Evolutionary conservation across 2,888 invertebrate species (phyloP), one percentile per base, ranked within the genome.

Genomic region (Muscina levida): DNA sequence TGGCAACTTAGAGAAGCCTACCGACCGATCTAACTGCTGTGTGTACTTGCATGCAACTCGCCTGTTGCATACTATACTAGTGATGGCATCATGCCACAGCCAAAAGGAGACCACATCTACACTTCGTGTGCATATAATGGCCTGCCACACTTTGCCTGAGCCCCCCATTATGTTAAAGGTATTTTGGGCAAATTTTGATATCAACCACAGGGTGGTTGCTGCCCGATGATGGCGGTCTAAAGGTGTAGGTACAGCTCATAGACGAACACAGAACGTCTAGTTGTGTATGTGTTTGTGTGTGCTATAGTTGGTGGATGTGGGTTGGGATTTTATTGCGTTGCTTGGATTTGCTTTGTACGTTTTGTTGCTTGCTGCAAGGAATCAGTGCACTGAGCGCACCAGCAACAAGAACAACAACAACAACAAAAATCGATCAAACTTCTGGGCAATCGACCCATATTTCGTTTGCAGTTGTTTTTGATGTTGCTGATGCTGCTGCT

Each of bases 381-480:
- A 59, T 8, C 46, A 48, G 11, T 59, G 44, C 46, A 31, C 4
- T 5, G 71, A 46, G 44, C 48, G 77, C 24, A 68, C 70, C 70
- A 72, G 66, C 74, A 65, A 79, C n/a, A n/a, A 10, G 59, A 39
- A 26, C 37, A 59, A 51, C 13, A 51, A 51, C 19, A 24, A 44
- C 4, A 44, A 44, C 44, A 88, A 88, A 88, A 88, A 88, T 88
- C 88, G 88, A 88, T 88, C 88, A 87, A 68, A 87, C 85, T 86
- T 87, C 85, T 87, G 86, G 87, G 82, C 86, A 85, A 87, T 87
- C 88, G 88, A 88, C 88, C 88, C 88, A 88, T 88, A 88, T 88
- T 88, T 83, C 85, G 74, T 74, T 71, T 65, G 82, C 75, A 17
- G 39, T 31, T 31, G 31, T 31, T 5, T 3, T 37, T 22, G 19